Evolutionary conservation across 1,140 invertebrate species (phyloP).

Genomic region (Conus ventricosus): DNA sequence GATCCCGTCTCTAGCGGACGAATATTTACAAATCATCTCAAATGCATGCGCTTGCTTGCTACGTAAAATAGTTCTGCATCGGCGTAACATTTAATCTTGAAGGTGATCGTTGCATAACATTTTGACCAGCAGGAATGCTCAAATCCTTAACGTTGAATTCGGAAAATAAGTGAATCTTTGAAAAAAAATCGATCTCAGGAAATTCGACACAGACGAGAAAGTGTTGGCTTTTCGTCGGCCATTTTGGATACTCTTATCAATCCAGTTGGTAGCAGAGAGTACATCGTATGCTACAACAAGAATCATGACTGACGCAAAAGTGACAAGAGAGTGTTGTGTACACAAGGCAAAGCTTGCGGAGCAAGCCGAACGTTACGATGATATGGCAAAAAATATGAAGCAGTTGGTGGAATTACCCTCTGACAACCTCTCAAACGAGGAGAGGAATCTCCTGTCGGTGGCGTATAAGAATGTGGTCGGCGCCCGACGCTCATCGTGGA

Average conservation of each 20-base stretch:
- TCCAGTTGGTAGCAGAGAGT: conserved; percentile 13
- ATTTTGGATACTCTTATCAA: conserved; percentile 53
- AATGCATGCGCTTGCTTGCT: background rate
- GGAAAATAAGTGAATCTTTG: background rate
- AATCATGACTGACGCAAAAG: conserved; percentile 32
- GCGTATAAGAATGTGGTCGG: conserved; percentile 99
- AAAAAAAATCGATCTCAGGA: background rate
- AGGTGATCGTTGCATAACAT: background rate
- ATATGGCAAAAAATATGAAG: conserved; percentile 86
- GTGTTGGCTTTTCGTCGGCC: conserved; percentile 35
- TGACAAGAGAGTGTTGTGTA: conserved; percentile 85
- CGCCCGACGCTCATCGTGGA: conserved; percentile 96
- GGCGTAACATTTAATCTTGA: background rate
- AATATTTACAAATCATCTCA: background rate
- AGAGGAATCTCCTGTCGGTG: conserved; percentile 97
- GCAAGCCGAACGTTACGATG: conserved; percentile 97
- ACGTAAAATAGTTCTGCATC: background rate
- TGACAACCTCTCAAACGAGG: conserved; percentile 89
- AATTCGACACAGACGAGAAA: background rate
- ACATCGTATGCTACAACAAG: background rate
- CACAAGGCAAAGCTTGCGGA: conserved; percentile 99
- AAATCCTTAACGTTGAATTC: background rate
- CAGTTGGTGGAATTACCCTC: conserved; percentile 84
- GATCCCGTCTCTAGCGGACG: conserved; percentile 10
- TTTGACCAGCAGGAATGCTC: background rate